Base-by-base conservation (phyloP, 2,113 vertebrate genomes). In the Sinocyclocheilus maitianheensis region DNA sequence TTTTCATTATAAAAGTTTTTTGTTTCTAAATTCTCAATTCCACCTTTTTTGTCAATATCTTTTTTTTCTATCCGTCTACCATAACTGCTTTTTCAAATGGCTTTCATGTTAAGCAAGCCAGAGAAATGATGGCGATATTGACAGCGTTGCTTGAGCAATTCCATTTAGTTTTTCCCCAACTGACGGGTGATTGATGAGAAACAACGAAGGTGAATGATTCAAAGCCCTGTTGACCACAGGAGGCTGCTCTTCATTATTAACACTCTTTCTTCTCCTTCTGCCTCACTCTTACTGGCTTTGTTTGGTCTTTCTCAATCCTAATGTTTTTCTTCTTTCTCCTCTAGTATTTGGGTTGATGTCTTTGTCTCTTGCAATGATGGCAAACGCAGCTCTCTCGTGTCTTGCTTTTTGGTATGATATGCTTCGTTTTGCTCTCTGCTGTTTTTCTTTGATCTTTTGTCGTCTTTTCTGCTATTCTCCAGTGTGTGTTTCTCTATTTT, bases 1-100 rank as follows among this genome's bases (percentile, higher is more conserved):
- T 34, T 69, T 69, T 69, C 14, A 69, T 69, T 83, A 65, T 80
- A 90, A 91, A 92, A 89, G 91, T 91, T 87, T 93, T 93, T 93
- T 93, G 85, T 94, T 94, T 93, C 92, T 87, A 91, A 89, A 89
- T 89, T 88, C 88, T 91, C 91, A 91, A 90, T 91, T 92, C 89
- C 88, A 90, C 87, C 83, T 20, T 88, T 91, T 48, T 48, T 75
- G 30, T 85, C 86, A 82, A 82, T 82, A 69, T 79, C 79, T 81
- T 72, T 85, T 92, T 88, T 83, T 84, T 48, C 84, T 87, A 89
- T 88, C 88, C 90, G 82, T 88, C 90, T 83, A 92, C 90, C 90
- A 90, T 90, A 88, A 91, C 89, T 89, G 88, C 88, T 84, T 18
- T 69, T 80, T 89, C 90, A 92, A 93, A 94, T 91, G 90, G 90